Conservation (phyloP, 1,140 invertebrate genomes). For the Druon quercuslanigerum region DNA sequence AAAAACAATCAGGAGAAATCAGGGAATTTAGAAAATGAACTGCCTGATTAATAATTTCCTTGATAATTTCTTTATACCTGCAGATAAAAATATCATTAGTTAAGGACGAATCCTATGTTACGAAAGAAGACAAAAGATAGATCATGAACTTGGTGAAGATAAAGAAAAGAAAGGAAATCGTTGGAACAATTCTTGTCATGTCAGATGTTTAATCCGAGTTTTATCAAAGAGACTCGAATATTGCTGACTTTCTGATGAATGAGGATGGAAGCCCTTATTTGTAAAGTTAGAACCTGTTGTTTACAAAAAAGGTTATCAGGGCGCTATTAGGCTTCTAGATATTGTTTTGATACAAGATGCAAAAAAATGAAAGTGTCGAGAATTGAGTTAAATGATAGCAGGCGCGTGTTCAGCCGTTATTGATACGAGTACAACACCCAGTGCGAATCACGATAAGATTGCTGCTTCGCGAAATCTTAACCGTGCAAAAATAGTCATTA, state of each 20-base stretch:
- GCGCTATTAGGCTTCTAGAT: constrained; percentile 46
- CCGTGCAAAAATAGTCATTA: not conserved
- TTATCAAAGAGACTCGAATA: constrained; percentile 9
- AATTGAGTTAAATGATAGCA: constrained; percentile 48
- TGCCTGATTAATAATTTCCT: too few relatives aligned
- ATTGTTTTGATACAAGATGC: constrained; percentile 42
- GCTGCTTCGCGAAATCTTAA: constrained; percentile 34
- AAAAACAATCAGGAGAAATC: too few relatives aligned
- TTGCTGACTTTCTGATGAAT: constrained; percentile 49
- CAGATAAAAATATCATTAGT: too few relatives aligned
- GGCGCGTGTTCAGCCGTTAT: constrained; percentile 48
- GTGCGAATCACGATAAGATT: constrained; percentile 54
- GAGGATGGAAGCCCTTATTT: constrained; percentile 35
- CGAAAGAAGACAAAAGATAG: too few relatives aligned
- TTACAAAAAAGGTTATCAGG: constrained; percentile 25
- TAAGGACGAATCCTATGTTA: too few relatives aligned
- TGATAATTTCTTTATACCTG: too few relatives aligned
- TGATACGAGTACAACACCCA: constrained; percentile 46
- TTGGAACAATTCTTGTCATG: not conserved
- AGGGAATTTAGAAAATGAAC: too few relatives aligned
- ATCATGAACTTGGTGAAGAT: not conserved
- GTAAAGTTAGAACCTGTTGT: constrained; percentile 34
- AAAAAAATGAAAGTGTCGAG: constrained; percentile 25
- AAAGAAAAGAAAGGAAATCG: too few relatives aligned
- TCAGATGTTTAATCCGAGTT: not conserved